Percentiles rank a stretch among this genome's conserved stretches.
phyloP scores from a whole-genome alignment of 2,797 vertebrate species.

The Propithecus perrieri region DNA sequence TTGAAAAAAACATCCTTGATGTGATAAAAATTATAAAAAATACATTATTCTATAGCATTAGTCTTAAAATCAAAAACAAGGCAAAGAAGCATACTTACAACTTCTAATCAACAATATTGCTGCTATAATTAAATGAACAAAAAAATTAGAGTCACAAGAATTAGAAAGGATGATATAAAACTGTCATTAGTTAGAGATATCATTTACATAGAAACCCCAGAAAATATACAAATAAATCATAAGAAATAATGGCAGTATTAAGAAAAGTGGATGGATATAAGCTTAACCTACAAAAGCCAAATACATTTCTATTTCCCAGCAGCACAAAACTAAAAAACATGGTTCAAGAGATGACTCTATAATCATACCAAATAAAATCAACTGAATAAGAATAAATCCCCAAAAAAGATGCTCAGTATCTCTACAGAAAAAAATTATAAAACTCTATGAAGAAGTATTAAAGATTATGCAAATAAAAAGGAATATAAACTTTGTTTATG shows the following conservation, averaged over 20 bases:
- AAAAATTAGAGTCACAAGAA: background rate
- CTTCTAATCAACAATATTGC: background rate
- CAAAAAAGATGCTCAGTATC: background rate
- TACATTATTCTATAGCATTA: background rate
- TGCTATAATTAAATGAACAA: background rate
- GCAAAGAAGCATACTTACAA: background rate
- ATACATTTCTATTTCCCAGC: background rate
- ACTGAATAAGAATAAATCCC: background rate
- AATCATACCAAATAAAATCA: background rate
- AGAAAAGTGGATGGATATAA: background rate
- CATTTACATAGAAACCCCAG: background rate
- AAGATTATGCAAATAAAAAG: background rate
- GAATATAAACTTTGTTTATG: background rate
- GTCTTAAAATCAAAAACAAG: slow-evolving; percentile 23
- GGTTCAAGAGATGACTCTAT: background rate
- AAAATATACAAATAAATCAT: background rate
- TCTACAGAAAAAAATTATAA: background rate
- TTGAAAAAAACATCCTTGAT: background rate
- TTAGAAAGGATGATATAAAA: background rate
- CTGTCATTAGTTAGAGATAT: background rate
- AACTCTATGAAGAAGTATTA: background rate
- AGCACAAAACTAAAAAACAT: background rate
- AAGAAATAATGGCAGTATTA: background rate
- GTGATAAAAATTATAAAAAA: background rate
- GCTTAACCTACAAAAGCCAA: background rate